Evolutionary conservation across 2,113 vertebrate genomes (phyloP), one percentile per base, ranked within the genome.

Genomic region (Urocolius indicus): DNA sequence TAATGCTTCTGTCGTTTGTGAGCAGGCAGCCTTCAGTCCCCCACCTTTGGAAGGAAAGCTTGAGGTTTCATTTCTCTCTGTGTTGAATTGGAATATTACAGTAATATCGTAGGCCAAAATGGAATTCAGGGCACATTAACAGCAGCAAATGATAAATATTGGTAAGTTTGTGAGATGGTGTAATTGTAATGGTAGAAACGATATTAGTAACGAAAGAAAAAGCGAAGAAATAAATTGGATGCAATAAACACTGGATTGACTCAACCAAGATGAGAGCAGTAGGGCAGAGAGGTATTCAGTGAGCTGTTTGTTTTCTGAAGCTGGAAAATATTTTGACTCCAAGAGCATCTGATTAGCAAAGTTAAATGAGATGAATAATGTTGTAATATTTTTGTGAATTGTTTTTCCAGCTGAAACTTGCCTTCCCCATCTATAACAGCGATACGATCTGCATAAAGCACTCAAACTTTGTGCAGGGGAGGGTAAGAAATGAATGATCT

Each of bases 291-390:
- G 57, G 45, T 86, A 68, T 65, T 95, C 91, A 93, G 59, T 84
- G 80, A 96, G 81, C 89, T 87, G 78, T 91, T 87, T 85, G 69
- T 94, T 92, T 92, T 94, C 94, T 84, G 90, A 90, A 71, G 67
- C 79, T 93, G 79, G 82, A 84, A 96, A 95, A 95, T 97, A 87
- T 90, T 97, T 97, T 97, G 76, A 90, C 87, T 95, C 89, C 48
- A 55, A 82, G 45, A 96, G 75, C 93, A 93, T 95, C 71, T 96
- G 96, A 96, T 97, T 95, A 82, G 76, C 82, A 81, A 30, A 95
- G 95, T 90, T 96, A 97, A 97, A 97, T 95, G 92, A 97, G 73
- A 95, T 95, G 92, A 96, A 95, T 91, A 96, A 95, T 20, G 5
- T 87, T 83, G 46, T 82, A 87, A 78, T 90, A 92, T 94, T 91